Conservation (phyloP, 2,113 vertebrate genomes). For the Desmodus rotundus region DNA sequence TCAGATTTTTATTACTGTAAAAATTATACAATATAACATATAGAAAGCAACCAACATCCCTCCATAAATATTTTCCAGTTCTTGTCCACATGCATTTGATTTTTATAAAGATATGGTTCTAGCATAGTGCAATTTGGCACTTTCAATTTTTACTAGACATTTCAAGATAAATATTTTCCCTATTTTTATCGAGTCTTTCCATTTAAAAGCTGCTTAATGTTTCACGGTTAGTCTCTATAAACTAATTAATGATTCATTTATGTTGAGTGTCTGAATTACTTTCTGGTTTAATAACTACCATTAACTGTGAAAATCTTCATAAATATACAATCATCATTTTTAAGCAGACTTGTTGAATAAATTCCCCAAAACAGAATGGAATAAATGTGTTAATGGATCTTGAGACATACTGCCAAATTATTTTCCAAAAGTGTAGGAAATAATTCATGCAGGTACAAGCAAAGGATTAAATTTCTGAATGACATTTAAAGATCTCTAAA, state of each 20-base stretch:
- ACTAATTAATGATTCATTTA: background rate
- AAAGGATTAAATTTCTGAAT: background rate
- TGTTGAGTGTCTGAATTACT: background rate
- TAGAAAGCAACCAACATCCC: background rate
- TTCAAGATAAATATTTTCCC: background rate
- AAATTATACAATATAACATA: background rate
- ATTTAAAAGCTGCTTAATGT: background rate
- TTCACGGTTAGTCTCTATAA: background rate
- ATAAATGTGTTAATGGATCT: background rate
- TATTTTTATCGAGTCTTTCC: background rate
- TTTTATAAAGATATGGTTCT: background rate
- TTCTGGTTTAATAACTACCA: background rate
- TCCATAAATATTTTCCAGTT: background rate
- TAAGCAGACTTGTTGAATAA: background rate
- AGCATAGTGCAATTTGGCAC: background rate
- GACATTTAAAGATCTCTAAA: background rate
- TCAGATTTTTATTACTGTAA: constrained; percentile 14
- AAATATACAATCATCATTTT: background rate
- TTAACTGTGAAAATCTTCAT: background rate
- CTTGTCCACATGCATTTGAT: background rate
- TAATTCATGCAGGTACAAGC: background rate
- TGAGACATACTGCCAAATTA: background rate
- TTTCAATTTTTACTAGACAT: background rate
- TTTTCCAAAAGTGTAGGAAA: background rate
- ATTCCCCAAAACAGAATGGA: background rate